phyloP scores from a whole-genome alignment of 2,797 vertebrate genomes.

The Psittacula echo region DNA sequence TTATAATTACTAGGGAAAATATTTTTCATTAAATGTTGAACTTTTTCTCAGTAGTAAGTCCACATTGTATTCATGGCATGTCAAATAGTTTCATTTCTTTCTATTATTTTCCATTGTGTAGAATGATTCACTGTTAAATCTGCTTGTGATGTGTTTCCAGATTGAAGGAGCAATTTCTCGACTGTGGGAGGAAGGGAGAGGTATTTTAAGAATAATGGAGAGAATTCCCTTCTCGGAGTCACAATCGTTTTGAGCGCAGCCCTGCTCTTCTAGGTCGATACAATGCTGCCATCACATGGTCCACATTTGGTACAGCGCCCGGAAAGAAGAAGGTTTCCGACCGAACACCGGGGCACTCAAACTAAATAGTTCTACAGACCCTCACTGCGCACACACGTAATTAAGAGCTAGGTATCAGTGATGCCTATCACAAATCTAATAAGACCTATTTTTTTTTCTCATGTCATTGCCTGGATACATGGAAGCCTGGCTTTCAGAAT shows the following conservation, averaged over 20 bases:
- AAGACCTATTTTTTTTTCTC: neutral
- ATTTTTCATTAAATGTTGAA: neutral
- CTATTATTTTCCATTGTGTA: neutral
- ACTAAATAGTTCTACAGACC: neutral
- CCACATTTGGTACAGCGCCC: rapidly evolving
- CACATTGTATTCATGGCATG: neutral
- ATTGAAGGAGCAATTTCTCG: neutral
- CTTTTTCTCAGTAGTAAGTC: neutral
- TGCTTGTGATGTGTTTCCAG: neutral
- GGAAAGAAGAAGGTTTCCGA: neutral
- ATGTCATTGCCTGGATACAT: neutral
- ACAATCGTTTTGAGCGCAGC: neutral
- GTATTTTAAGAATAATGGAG: neutral
- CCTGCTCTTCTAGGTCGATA: neutral
- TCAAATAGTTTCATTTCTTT: neutral
- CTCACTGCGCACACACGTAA: rapidly evolving
- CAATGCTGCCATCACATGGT: constrained; percentile 77
- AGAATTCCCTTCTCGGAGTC: neutral
- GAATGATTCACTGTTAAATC: neutral
- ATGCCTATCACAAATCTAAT: neutral
- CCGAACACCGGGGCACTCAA: neutral
- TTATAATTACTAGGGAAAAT: neutral
- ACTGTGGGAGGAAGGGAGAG: neutral
- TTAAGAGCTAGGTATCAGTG: neutral
- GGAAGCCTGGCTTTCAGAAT: neutral